A percentile compares a stretch with the other conserved stretches of the same genome.
Conservation (phyloP, 37 sponge, comb jelly and placozoan species). For the Ianthella basta region DNA sequence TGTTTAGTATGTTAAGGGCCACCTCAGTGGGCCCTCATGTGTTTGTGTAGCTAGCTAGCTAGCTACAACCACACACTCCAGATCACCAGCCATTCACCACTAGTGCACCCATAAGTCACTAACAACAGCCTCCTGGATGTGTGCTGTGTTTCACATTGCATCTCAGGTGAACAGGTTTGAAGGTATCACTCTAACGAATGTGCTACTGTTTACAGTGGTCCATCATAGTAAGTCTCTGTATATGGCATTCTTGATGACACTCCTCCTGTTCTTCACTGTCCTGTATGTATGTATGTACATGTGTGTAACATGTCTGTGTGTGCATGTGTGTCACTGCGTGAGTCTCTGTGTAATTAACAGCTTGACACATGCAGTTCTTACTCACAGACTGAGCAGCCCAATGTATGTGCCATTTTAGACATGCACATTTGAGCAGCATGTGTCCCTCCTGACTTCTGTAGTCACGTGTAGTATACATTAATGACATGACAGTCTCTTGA, state of each 20-base stretch:
- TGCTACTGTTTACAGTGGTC: conserved; percentile 71
- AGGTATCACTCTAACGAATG: conserved; percentile 60
- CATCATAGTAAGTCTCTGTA: conserved; percentile 37
- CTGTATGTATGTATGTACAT: not conserved
- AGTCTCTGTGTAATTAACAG: no score
- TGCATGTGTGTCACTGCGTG: no score
- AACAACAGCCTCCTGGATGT: no score
- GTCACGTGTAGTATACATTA: not conserved
- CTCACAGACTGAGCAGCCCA: conserved; percentile 46
- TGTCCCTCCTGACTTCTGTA: conserved; percentile 73
- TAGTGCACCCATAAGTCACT: no score
- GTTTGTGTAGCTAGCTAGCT: no score
- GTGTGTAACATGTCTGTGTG: not conserved
- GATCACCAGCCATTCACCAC: no score
- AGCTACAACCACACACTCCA: no score
- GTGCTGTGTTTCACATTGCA: no score
- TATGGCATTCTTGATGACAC: not conserved
- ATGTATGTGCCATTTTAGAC: conserved; percentile 92
- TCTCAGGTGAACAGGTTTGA: conserved; percentile 45
- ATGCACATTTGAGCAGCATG: conserved; percentile 81
- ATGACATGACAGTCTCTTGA: not conserved
- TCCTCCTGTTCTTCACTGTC: no score
- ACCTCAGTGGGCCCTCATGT: no score
- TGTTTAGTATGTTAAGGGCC: no score
- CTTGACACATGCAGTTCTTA: not conserved